phyloP scores from a whole-genome alignment of 2,888 invertebrate genomes.

The Argyresthia albistria region DNA sequence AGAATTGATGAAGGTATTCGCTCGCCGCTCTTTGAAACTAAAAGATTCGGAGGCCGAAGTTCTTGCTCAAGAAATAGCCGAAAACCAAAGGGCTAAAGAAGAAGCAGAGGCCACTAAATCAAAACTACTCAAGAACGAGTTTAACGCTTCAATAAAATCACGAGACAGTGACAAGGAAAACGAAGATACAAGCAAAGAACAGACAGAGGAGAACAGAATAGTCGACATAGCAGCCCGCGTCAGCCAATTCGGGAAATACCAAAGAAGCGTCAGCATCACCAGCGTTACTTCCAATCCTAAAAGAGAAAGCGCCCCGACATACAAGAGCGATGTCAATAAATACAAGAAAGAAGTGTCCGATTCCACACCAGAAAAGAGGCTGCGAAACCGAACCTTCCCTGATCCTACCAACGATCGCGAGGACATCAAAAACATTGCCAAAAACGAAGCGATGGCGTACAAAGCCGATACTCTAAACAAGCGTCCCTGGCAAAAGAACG shows the following conservation, averaged over 20 bases:
- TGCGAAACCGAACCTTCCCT: conserved; percentile 63
- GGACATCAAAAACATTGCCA: conserved; percentile 53
- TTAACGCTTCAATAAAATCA: conserved; percentile 69
- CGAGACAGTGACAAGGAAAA: conserved; percentile 84
- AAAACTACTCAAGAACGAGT: conserved; percentile 54
- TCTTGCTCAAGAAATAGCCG: conserved; percentile 71
- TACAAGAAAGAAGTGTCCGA: conserved; percentile 68
- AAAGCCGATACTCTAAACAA: conserved; percentile 60
- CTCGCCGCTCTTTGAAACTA: conserved; percentile 84
- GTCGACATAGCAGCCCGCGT: conserved; percentile 57
- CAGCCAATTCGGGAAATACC: conserved; percentile 61
- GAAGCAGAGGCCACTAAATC: conserved; percentile 40
- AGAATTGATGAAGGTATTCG: conserved; percentile 87
- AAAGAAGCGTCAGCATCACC: conserved; percentile 55
- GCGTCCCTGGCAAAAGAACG: conserved; percentile 52
- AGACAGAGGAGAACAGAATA: conserved; percentile 45
- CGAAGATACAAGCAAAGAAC: conserved; percentile 44
- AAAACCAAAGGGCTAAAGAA: conserved; percentile 43
- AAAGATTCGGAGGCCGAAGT: conserved; percentile 78
- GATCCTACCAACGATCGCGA: conserved; percentile 62
- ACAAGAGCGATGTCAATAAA: conserved; percentile 54
- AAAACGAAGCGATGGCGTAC: conserved; percentile 49
- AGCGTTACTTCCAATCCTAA: conserved; percentile 45
- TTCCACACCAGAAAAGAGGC: conserved; percentile 61
- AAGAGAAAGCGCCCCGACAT: conserved; percentile 54